Percentiles rank a stretch among this genome's conserved stretches.
phyloP scores from a whole-genome alignment of 2,113 vertebrate genomes.

The Hydrolagus affinis region DNA sequence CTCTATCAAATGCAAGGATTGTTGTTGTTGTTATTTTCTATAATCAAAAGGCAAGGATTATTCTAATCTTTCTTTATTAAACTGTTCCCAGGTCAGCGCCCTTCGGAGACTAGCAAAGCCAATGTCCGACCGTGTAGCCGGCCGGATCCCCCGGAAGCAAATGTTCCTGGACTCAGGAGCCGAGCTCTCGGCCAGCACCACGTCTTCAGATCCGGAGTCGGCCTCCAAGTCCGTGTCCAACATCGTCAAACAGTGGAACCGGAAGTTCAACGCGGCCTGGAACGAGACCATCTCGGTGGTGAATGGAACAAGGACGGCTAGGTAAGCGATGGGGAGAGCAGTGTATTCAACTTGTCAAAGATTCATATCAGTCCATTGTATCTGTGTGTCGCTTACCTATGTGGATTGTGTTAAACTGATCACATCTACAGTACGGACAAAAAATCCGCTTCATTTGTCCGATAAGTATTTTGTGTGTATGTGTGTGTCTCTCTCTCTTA shows the following conservation, averaged over 20 bases:
- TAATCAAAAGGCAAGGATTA: too few relatives aligned
- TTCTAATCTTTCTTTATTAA: neutral
- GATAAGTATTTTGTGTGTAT: too few relatives aligned
- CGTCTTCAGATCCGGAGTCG: constrained; percentile 74
- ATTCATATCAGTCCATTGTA: neutral
- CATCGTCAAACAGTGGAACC: constrained; percentile 91
- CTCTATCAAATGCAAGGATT: too few relatives aligned
- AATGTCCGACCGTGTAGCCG: constrained; percentile 77
- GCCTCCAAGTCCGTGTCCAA: constrained; percentile 72
- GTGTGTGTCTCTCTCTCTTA: neutral
- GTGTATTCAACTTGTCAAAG: neutral
- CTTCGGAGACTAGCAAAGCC: constrained; percentile 86
- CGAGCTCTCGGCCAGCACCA: constrained; percentile 75
- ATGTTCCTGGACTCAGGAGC: constrained; percentile 68
- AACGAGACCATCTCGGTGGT: constrained; percentile 56
- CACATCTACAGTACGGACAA: too few relatives aligned
- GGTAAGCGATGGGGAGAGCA: constrained; percentile 40
- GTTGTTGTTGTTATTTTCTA: too few relatives aligned
- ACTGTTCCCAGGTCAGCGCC: constrained; percentile 60
- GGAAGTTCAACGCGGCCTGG: constrained; percentile 74
- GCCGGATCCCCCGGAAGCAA: constrained; percentile 53
- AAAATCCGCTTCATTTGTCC: too few relatives aligned
- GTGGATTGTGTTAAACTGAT: neutral
- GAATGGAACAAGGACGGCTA: constrained; percentile 52
- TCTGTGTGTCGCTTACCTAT: too few relatives aligned